Conservation (phyloP, 1,140 invertebrate species). For the Propsilocerus akamusi region DNA sequence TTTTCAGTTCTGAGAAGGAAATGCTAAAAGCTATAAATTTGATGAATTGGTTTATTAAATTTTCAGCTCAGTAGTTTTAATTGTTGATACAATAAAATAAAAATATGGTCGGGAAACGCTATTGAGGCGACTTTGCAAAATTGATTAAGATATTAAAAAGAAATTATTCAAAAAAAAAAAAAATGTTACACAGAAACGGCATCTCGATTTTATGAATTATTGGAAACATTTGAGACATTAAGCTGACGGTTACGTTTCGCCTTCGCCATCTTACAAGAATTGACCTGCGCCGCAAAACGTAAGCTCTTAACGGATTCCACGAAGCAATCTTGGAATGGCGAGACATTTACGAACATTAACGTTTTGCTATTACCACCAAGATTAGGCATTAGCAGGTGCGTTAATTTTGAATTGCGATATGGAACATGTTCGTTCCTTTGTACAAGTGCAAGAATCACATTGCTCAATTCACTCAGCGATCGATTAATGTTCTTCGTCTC, state of each 20-base stretch:
- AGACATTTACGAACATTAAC: constrained; percentile 76
- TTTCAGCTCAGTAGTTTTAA: too few species aligned
- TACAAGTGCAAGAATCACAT: constrained; percentile 69
- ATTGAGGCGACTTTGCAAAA: too few species aligned
- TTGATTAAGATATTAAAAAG: too few species aligned
- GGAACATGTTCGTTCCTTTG: constrained; percentile 67
- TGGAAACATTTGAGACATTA: too few species aligned
- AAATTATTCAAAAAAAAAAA: too few species aligned
- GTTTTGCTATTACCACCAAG: constrained; percentile 86
- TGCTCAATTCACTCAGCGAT: constrained; percentile 66
- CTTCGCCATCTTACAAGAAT: constrained; percentile 42
- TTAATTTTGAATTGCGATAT: constrained; percentile 81
- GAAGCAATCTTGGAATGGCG: constrained; percentile 64
- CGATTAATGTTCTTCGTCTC: constrained; percentile 86
- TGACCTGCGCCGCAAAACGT: constrained; percentile 55
- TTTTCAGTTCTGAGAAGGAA: too few species aligned
- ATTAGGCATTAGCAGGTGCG: constrained; percentile 71
- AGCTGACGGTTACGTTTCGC: constrained; percentile 23
- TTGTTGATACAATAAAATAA: too few species aligned
- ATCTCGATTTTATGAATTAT: too few species aligned
- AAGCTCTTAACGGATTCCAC: constrained; percentile 73
- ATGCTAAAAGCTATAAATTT: too few species aligned
- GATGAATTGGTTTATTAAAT: too few species aligned
- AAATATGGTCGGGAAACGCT: too few species aligned
- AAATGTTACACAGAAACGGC: too few species aligned